Evolutionary conservation across 2,888 invertebrate species (phyloP), one percentile per base, ranked within the genome.

Genomic region (Ophioninae sp.): DNA sequence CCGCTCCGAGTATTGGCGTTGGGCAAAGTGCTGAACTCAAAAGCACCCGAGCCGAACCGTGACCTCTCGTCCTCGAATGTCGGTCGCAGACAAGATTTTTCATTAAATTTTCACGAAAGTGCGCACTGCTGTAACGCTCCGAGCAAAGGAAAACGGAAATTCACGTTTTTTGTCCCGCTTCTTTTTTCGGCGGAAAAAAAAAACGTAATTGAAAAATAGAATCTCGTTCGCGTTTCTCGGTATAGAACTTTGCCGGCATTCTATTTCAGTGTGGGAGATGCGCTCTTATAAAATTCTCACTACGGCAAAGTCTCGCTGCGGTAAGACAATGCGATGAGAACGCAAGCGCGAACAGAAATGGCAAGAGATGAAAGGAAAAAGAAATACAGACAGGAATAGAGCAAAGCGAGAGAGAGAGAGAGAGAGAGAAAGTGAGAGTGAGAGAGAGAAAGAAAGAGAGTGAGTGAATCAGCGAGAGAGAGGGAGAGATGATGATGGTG

Each of bases 261-360:
- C 65, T 59, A 44, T 58, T 58, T 78, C 44, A 22, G 59, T 73
- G 30, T 17, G 30, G 10, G 61, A 10, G 61, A 77, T 41, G 58
- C 67, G 30, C 58, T 64, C 72, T 63, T 59, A 61, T 59, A 79
- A 37, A 79, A 73, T 73, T 67, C 59, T 73, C 67, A 59, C 59
- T 67, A 37, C 65, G 67, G 67, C 37, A 61, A 79, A 73, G 58
- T 67, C 59, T 56, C 61, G 68, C 67, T 56, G 79, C 67, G 74
- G 81, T 65, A 79, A 77, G 72, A 79, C 68, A 82, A 78, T 76
- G 78, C 63, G 67, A 67, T 67, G 58, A 76, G 72, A 56, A 78
- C 75, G 76, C 72, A 71, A 75, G 63, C 71, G 75, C 76, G 56
- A 67, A 78, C 22, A 9, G 63, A 59, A 23, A 63, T 23, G 30